Percentiles rank a stretch among this genome's conserved stretches.
These are phyloP conservation scores for Coleophora deauratella DNA, from an alignment of 2,888 invertebrate genomes.

Conservation along the genomic window DNA sequence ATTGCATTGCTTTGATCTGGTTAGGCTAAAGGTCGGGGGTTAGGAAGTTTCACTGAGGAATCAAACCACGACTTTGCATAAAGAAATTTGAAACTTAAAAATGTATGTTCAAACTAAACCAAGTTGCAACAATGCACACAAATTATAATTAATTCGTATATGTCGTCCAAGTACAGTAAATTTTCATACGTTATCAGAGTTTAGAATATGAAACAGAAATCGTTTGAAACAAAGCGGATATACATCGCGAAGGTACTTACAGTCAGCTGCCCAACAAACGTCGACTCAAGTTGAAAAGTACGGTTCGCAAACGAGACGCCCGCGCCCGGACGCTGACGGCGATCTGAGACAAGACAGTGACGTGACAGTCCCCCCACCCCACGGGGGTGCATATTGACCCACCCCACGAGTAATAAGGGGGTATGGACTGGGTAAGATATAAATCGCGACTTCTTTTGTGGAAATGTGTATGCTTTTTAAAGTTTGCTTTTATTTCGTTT, in stretches of 20 bases:
- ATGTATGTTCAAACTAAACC: too few species aligned
- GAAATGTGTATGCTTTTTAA: slow-evolving; percentile 45
- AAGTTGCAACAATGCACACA: too few species aligned
- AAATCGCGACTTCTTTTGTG: slow-evolving; percentile 52
- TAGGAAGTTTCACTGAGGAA: too few species aligned
- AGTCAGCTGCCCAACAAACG: neutral
- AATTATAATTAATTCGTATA: too few species aligned
- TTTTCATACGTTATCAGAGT: too few species aligned
- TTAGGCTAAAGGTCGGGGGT: too few species aligned
- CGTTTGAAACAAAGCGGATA: too few species aligned
- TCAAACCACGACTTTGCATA: too few species aligned
- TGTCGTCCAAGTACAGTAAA: too few species aligned
- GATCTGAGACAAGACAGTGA: slow-evolving; percentile 60
- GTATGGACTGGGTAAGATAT: slow-evolving; percentile 39
- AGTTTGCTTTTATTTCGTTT: slow-evolving; percentile 2
- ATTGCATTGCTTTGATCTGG: neutral
- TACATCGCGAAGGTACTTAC: neutral
- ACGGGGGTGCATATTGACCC: slow-evolving; percentile 47
- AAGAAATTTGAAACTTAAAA: too few species aligned
- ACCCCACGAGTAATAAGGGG: slow-evolving; percentile 59
- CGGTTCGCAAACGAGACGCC: slow-evolving; percentile 61
- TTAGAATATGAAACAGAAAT: too few species aligned
- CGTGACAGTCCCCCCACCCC: slow-evolving; percentile 46
- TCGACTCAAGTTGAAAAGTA: slow-evolving; percentile 37
- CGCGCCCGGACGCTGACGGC: slow-evolving; percentile 52